phyloP scores from a whole-genome alignment of 2,888 invertebrate species.

The Crossocerus cetratus region DNA sequence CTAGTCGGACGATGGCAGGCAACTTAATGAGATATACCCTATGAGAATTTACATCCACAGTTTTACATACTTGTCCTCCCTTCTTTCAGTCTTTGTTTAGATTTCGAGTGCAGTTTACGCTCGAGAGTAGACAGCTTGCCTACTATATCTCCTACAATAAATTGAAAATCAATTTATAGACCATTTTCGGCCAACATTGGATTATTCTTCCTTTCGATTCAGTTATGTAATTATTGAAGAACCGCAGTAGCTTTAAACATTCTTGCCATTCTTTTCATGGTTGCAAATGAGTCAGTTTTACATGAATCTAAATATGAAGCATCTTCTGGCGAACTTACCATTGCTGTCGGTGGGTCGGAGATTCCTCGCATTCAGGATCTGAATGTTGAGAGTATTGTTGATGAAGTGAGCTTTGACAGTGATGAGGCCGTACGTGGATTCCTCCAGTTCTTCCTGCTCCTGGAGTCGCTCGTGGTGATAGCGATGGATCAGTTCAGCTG shows the following conservation, averaged over 20 bases:
- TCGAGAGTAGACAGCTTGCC: conserved; percentile 73
- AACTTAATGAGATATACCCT: conserved; percentile 40
- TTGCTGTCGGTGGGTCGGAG: conserved; percentile 92
- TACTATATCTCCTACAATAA: conserved; percentile 71
- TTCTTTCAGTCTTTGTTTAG: conserved; percentile 71
- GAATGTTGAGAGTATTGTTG: conserved; percentile 85
- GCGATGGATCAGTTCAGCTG: conserved; percentile 91
- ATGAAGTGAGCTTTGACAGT: conserved; percentile 87
- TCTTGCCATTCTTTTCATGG: not conserved
- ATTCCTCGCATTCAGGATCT: conserved; percentile 93
- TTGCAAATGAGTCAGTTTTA: not conserved
- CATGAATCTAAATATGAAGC: not conserved
- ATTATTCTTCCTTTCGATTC: conserved; percentile 13
- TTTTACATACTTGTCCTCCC: conserved; percentile 73
- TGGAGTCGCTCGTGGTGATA: conserved; percentile 83
- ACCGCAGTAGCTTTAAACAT: not conserved
- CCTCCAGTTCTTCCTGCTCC: conserved; percentile 82
- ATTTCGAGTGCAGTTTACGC: conserved; percentile 71
- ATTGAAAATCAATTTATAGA: conserved; percentile 60
- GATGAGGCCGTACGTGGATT: conserved; percentile 85
- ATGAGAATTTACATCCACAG: conserved; percentile 36
- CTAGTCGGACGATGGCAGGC: conserved; percentile 35
- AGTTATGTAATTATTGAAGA: too few species aligned
- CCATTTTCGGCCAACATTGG: conserved; percentile 2
- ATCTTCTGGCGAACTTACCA: conserved; percentile 78